Evolutionary conservation across 2,888 invertebrate genomes (phyloP).

Genomic region (Macrophya annulata): DNA sequence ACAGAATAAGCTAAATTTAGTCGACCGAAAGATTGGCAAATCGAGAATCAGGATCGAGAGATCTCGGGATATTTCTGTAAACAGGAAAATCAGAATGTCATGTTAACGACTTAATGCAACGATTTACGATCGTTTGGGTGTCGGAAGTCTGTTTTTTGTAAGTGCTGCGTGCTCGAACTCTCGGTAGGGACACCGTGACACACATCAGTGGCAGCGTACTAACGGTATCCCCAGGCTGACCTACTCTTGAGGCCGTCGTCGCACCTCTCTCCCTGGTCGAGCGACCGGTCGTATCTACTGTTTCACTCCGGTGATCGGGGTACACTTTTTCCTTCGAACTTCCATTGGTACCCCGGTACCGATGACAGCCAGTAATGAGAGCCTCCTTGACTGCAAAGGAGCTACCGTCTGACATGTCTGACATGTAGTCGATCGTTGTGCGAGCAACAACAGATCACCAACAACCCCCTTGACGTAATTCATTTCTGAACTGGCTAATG

Average conservation of each 20-base stretch:
- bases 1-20: neutral
- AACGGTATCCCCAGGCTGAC: conserved; percentile 76
- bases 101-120: conserved; percentile 36
- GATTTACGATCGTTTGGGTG: conserved; percentile 51
- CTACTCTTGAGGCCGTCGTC: conserved; percentile 70
- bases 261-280: conserved; percentile 57
- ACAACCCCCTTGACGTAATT: conserved; percentile 32
- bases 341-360: conserved; percentile 64
- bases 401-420: conserved; percentile 63
- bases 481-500: conserved; percentile 60
- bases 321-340: conserved; percentile 71
- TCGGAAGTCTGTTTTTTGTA: conserved; percentile 50
- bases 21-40: neutral
- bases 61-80: conserved; percentile 12
- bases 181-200: conserved; percentile 74
- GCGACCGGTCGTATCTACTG: conserved; percentile 53
- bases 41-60: neutral
- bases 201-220: conserved; percentile 76
- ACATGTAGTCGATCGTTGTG: conserved; percentile 69
- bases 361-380: conserved; percentile 76
- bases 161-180: conserved; percentile 47
- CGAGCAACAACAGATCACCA: conserved; percentile 37
- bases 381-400: conserved; percentile 74
- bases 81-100: conserved; percentile 26
- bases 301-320: conserved; percentile 61